Percentiles rank a stretch among this genome's conserved stretches.
phyloP scores from a whole-genome alignment of 2,888 invertebrate species.

The Falcaria lacertinaria region DNA sequence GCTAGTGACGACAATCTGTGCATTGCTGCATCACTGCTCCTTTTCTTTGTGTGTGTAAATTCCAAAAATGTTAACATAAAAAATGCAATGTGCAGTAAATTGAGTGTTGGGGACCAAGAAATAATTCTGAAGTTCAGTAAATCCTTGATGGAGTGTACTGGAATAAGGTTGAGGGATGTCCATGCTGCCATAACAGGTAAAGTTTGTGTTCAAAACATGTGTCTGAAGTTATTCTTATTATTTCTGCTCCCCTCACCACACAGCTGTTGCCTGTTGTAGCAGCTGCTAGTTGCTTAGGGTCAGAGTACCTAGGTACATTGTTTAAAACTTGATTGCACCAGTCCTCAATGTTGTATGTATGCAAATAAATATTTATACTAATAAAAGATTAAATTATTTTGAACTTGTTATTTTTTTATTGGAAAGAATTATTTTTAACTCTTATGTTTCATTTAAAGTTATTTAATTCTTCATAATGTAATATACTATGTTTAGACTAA shows the following conservation, averaged over 20 bases:
- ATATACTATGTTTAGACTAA: no score
- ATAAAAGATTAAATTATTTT: no score
- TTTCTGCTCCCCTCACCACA: constrained; percentile 8
- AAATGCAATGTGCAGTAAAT: constrained; percentile 75
- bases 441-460: no score
- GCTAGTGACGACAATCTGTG: constrained; percentile 51
- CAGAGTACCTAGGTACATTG: no score
- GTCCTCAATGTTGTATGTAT: no score
- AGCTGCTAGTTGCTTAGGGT: constrained; percentile 8
- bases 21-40: constrained; percentile 69
- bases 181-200: constrained; percentile 63
- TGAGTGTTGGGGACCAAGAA: constrained; percentile 73
- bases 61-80: constrained; percentile 77
- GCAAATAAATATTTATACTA: no score
- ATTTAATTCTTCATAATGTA: no score
- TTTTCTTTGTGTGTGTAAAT: constrained; percentile 73
- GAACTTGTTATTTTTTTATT: no score
- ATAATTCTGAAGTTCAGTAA: constrained; percentile 77
- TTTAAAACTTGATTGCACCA: no score
- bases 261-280: constrained; percentile 12
- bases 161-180: constrained; percentile 57
- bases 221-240: constrained; percentile 8
- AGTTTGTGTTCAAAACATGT: constrained; percentile 4
- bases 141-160: constrained; percentile 65
- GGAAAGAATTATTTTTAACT: no score